phyloP scores from a whole-genome alignment of 2,888 invertebrate genomes.

The Branchipolynoe longqiensis region DNA sequence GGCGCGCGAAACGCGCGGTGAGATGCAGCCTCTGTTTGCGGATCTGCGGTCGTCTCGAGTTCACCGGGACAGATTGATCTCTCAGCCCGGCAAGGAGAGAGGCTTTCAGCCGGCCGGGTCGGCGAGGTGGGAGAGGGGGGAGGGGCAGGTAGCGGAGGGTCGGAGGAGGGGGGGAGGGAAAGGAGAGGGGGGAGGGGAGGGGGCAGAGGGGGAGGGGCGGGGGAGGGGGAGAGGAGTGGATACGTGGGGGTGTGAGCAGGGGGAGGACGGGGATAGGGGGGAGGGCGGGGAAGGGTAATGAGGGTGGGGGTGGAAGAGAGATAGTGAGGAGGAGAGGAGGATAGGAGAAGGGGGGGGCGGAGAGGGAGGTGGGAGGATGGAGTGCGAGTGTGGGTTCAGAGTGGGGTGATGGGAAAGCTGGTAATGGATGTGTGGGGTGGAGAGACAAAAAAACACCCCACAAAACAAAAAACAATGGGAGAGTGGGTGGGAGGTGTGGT shows the following conservation, averaged over 20 bases:
- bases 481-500: too few species aligned
- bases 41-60: slow-evolving; percentile 42
- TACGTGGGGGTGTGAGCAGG: too few species aligned
- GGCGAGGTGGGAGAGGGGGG: background rate
- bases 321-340: too few species aligned
- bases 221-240: background rate
- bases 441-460: too few species aligned
- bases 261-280: background rate
- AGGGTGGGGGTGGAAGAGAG: slow-evolving; percentile 16
- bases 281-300: background rate
- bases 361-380: too few species aligned
- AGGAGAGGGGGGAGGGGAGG: background rate
- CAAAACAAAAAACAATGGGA: too few species aligned
- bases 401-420: too few species aligned
- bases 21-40: slow-evolving; percentile 43
- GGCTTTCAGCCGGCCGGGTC: background rate
- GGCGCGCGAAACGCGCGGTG: background rate
- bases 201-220: background rate
- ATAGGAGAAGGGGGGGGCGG: too few species aligned
- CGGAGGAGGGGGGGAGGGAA: background rate
- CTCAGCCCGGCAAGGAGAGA: background rate
- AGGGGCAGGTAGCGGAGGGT: background rate
- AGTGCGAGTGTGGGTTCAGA: too few species aligned
- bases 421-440: too few species aligned
- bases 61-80: slow-evolving; percentile 51